Evolutionary conservation across 1,140 invertebrate species (phyloP).

Genomic region (Metopolophium dirhodum): DNA sequence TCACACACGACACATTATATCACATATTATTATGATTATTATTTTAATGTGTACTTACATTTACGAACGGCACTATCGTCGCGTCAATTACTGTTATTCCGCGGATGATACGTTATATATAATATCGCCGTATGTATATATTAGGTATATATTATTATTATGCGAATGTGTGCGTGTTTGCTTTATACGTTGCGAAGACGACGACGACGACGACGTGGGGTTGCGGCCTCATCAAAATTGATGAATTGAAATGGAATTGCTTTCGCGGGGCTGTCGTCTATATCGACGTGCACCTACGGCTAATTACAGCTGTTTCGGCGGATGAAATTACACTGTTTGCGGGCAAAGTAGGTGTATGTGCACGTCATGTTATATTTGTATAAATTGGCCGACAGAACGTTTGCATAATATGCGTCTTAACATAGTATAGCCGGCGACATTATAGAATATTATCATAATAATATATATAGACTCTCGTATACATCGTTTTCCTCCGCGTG

Average conservation of each 20-base stretch:
- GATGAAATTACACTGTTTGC: conserved; percentile 25
- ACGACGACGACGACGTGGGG: neutral
- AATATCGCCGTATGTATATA: neutral
- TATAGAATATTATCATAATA: neutral
- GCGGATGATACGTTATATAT: neutral
- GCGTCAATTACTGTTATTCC: conserved; percentile 47
- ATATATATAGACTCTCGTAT: no score
- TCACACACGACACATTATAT: neutral
- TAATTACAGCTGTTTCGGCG: conserved; percentile 44
- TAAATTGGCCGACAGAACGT: conserved; percentile 27
- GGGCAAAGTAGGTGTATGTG: neutral
- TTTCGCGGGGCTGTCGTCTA: neutral
- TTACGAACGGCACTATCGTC: neutral
- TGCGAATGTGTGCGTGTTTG: neutral
- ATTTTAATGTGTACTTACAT: conserved; percentile 16
- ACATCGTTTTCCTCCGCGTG: no score
- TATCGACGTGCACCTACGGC: conserved; percentile 33
- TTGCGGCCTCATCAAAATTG: conserved; percentile 38
- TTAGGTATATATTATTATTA: no score
- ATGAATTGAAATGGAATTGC: conserved; percentile 42
- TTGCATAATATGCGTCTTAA: neutral
- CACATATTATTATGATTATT: neutral
- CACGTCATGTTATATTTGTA: no score
- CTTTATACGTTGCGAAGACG: conserved; percentile 20
- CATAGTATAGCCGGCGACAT: neutral